Percentiles rank a stretch among this genome's conserved stretches.
Conservation (phyloP, 2,113 vertebrate species). For the Pseudorectes ferrugineus region DNA sequence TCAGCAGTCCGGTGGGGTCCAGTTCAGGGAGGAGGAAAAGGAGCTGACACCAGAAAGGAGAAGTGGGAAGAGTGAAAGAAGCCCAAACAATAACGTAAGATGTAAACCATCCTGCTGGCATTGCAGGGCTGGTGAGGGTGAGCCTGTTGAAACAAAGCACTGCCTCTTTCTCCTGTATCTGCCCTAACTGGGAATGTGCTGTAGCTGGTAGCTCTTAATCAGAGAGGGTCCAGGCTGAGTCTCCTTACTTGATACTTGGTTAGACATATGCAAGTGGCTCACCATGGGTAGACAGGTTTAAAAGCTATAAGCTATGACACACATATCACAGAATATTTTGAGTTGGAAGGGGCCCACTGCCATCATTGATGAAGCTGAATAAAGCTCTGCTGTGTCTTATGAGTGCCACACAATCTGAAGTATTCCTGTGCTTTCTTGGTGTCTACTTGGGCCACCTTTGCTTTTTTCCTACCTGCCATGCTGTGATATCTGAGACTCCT, state of each 20-base stretch:
- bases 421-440: neutral
- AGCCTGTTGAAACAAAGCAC: neutral
- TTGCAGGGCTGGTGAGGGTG: neutral
- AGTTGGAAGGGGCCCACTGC: neutral
- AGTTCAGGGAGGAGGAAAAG: neutral
- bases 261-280: neutral
- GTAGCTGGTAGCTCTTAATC: neutral
- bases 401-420: neutral
- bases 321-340: neutral
- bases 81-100: neutral
- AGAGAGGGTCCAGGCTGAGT: neutral
- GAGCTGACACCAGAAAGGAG: neutral
- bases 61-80: neutral
- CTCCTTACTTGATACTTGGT: neutral
- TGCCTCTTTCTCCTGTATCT: neutral
- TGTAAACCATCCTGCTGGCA: neutral
- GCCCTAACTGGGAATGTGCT: neutral
- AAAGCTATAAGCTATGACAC: neutral
- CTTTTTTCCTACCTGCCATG: neutral
- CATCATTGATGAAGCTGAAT: neutral
- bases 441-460: neutral
- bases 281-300: neutral
- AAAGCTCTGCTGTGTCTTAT: neutral
- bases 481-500: neutral
- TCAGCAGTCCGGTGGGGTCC: rapidly evolving